Base-by-base conservation (phyloP, 1,140 invertebrate genomes). In the Heliconius himera region DNA sequence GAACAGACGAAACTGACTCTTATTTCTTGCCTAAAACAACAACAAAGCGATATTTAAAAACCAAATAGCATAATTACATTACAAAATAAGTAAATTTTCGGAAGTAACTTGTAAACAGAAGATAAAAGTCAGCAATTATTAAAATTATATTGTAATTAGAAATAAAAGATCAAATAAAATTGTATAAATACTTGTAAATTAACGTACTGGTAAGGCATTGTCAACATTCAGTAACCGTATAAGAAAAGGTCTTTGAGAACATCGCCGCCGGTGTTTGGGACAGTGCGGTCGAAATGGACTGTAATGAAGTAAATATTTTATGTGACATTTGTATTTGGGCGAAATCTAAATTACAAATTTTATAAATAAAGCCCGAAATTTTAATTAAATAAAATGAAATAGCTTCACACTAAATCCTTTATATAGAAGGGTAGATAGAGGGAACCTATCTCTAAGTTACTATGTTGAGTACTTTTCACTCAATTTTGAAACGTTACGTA, bases 141-240 rank as follows among this genome's bases (percentile, higher is more conserved):
- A 66, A 66, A 66, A 26, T 60, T n/a, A 4, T 66, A 29, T 29
- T 66, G 60, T 66, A 66, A 66, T 16, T 66, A 29, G 2, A 66
- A 29, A 29, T 16, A 26, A 29, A 66, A 66, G 60, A 66, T 66
- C 22, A 66, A 66, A 66, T 29, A 66, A 16, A 26, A 5, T 13
- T 66, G 29, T 29, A 16, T 29, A 66, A 66, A 16, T 26, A 16
- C 11, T 66, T 11, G 26, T 66, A 66, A 26, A 66, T 29, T 26
- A 22, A 66, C 26, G 13, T 66, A 22, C 54, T 22, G 54, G 54
- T 56, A 26, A 66, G 60, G 22, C 11, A 66, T 16, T 66, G 22
- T 66, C 13, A 66, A 66, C 22, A 66, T 66, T 29, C 60, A 71
- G 51, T 73, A 71, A 73, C 71, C 36, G 22, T 33, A 51, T 66